phyloP scores from a whole-genome alignment of 2,113 vertebrate species.

The Dipodomys merriami region DNA sequence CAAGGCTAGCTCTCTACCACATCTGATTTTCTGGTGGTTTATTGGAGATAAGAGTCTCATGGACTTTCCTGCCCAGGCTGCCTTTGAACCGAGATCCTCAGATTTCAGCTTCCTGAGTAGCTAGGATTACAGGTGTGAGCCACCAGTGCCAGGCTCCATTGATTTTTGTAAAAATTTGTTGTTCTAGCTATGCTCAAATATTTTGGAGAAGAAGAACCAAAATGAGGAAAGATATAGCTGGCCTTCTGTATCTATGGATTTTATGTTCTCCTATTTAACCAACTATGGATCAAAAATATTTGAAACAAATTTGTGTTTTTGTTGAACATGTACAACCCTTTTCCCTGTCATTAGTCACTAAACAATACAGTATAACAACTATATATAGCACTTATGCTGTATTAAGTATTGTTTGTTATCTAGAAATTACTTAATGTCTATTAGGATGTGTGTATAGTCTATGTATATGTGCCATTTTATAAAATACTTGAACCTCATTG shows the following conservation, averaged over 20 bases:
- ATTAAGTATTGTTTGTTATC: not conserved
- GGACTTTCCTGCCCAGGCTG: no score
- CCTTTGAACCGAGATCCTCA: no score
- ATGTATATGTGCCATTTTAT: not conserved
- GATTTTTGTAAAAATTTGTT: constrained; percentile 6
- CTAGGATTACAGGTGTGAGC: no score
- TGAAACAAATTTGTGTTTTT: no score
- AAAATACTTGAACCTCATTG: not conserved
- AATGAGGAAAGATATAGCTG: not conserved
- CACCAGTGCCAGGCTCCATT: not conserved
- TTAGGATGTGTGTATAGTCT: not conserved
- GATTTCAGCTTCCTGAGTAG: no score
- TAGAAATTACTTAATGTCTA: not conserved
- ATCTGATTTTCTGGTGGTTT: no score
- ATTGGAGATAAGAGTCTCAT: no score
- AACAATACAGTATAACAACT: not conserved
- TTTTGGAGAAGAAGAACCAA: not conserved
- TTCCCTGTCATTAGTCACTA: not conserved
- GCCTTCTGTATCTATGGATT: not conserved
- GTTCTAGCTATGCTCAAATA: not conserved
- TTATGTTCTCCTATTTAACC: not conserved
- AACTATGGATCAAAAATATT: no score
- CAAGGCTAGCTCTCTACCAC: no score
- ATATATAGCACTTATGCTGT: not conserved
- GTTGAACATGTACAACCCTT: not conserved